Base-by-base conservation (phyloP, 1,140 invertebrate species). In the Carposina sasakii region DNA sequence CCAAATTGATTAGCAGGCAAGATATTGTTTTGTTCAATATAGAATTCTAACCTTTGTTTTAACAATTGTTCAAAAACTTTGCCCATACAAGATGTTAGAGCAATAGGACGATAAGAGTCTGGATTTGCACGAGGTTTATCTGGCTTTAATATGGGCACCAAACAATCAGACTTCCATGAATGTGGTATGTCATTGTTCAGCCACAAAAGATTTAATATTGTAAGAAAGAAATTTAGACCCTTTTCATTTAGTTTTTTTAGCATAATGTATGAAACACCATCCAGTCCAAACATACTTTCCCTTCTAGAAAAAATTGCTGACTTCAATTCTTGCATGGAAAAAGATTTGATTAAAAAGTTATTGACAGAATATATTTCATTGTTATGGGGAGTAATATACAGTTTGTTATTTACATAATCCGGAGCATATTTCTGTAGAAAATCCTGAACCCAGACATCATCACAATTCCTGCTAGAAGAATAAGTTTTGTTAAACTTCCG, bases 41-140 rank as follows among this genome's bases (percentile, higher is more conserved):
- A 57, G 45, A 48, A 57, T 34, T 57, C 49, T 15, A 52, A 22
- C 21, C 44, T 0, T 31, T 57, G 54, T 34, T 54, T 57, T 48
- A 57, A 13, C 28, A 57, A 26, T 33, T 52, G 49, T 45, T 57
- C 54, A 43, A 58, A 58, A 24, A 50, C 37, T 49, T 58, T 54
- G 19, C 46, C 56, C 16, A 50, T 30, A 42, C 56, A 58, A 19
- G 56, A 53, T 13, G 44, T 53, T 15, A 54, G 19, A 23, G 54
- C 24, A 23, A 57, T 48, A 12, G 48, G 40, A 22, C 44, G 30
- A 42, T 57, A 52, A 19, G 49, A 57, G 13, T 52, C 45, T 12
- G 31, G n/a, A 28, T 21, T 10, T 10, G 13, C 17, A 4, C n/a
- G 5, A 16, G 9, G 6, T 26, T 48, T 48, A 37, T 48, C 24